A percentile compares a stretch with the other conserved stretches of the same genome.
Conservation (phyloP, 2,113 vertebrate species). For the Plotosus lineatus region DNA sequence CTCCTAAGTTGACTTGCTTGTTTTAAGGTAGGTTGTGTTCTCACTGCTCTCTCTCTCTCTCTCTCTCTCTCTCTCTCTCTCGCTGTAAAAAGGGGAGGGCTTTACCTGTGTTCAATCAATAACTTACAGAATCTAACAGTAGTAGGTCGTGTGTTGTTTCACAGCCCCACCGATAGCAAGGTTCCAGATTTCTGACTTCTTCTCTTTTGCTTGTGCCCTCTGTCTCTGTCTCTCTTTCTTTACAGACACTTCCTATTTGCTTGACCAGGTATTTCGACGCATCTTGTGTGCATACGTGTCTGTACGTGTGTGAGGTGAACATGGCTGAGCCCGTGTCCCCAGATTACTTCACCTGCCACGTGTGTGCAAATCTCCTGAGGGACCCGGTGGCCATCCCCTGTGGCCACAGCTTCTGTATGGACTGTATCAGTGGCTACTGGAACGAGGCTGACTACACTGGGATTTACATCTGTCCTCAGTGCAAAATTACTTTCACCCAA, state of each 20-base stretch:
- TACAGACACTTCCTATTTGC: slow-evolving; percentile 11
- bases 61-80: slow-evolving; percentile 60
- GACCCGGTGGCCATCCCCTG: slow-evolving; percentile 80
- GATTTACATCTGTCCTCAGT: slow-evolving; percentile 80
- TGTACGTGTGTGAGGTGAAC: slow-evolving; percentile 35
- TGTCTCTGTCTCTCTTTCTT: neutral
- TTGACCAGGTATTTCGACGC: slow-evolving; percentile 18
- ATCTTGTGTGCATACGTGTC: slow-evolving; percentile 12
- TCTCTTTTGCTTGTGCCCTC: slow-evolving; percentile 44
- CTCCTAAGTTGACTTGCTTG: slow-evolving; percentile 73
- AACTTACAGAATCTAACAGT: slow-evolving; percentile 79
- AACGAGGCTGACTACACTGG: slow-evolving; percentile 82
- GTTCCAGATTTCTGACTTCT: slow-evolving; percentile 55
- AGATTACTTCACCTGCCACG: slow-evolving; percentile 76
- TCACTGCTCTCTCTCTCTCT: slow-evolving; percentile 62
- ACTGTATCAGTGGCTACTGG: slow-evolving; percentile 80
- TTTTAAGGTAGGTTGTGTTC: slow-evolving; percentile 69
- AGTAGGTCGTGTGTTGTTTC: slow-evolving; percentile 70
- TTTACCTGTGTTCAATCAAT: slow-evolving; percentile 79
- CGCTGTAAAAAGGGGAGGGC: slow-evolving; percentile 62
- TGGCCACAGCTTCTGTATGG: slow-evolving; percentile 81
- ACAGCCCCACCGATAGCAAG: slow-evolving; percentile 61
- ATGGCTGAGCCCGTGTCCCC: slow-evolving; percentile 75
- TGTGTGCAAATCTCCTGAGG: slow-evolving; percentile 71
- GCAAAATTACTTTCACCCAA: slow-evolving; percentile 79